Percentiles rank a stretch among this genome's conserved stretches.
These are phyloP conservation scores for Aviceda subcristata DNA, from an alignment of 2,113 vertebrate genomes.

Conservation along the genomic window DNA sequence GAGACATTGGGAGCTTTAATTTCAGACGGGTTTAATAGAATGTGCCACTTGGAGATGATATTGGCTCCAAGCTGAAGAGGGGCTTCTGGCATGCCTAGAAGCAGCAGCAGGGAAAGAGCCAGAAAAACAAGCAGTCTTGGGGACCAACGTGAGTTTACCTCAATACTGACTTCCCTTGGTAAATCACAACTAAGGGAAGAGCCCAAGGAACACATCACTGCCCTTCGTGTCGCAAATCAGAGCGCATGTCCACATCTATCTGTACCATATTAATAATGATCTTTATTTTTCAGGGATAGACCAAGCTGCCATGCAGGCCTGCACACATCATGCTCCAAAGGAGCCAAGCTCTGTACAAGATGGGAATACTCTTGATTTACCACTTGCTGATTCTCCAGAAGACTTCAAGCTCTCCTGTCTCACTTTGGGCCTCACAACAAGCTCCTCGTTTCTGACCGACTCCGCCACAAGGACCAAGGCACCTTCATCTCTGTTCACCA, in stretches of 20 bases:
- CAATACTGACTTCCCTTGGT: background rate
- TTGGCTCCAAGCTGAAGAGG: background rate
- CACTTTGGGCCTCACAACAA: background rate
- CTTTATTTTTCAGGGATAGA: background rate
- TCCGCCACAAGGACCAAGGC: background rate
- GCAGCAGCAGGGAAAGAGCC: background rate
- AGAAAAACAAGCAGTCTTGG: background rate
- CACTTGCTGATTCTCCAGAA: background rate
- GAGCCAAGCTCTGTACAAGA: background rate
- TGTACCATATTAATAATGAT: background rate
- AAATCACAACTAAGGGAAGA: background rate
- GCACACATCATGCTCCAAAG: background rate
- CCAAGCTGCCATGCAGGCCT: background rate
- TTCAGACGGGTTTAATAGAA: constrained; percentile 16
- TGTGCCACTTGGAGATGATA: background rate
- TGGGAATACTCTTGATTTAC: background rate
- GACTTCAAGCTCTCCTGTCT: background rate
- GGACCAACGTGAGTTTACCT: background rate
- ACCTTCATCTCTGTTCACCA: background rate
- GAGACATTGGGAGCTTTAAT: constrained; percentile 14
- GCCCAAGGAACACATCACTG: background rate
- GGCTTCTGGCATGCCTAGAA: background rate
- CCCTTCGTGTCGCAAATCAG: background rate
- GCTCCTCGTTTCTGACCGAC: background rate
- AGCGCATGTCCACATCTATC: fast-evolving